Percentiles rank a stretch among this genome's conserved stretches.
Evolutionary conservation across 1,140 invertebrate species (phyloP).

Genomic region (Scaptomyza pallida): DNA sequence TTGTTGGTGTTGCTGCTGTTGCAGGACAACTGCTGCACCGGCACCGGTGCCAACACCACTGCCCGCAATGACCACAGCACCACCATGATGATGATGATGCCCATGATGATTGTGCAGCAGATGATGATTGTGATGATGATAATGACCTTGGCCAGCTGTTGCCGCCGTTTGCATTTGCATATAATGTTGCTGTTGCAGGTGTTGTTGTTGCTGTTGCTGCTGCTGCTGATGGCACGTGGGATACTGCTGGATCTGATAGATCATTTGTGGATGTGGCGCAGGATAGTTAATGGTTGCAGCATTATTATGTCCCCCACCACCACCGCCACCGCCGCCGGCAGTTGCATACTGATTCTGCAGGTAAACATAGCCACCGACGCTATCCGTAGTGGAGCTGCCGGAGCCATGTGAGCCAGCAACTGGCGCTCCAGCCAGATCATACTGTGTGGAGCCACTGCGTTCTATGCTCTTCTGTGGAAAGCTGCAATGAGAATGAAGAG

Average conservation of each 20-base stretch:
- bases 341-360: conserved; percentile 83
- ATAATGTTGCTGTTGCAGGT: conserved; percentile 68
- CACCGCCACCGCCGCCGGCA: conserved; percentile 49
- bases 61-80: conserved; percentile 80
- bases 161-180: conserved; percentile 69
- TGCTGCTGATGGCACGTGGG: conserved; percentile 83
- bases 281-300: conserved; percentile 77
- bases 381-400: conserved; percentile 49
- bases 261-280: conserved; percentile 75
- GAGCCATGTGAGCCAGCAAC: conserved; percentile 49
- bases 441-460: conserved; percentile 77
- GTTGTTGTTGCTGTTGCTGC: conserved; percentile 59
- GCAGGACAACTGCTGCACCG: conserved; percentile 78
- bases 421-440: conserved; percentile 68
- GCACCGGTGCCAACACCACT: conserved; percentile 80
- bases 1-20: conserved; percentile 84
- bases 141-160: conserved; percentile 85
- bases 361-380: conserved; percentile 80
- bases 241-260: conserved; percentile 80
- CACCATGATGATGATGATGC: conserved; percentile 84
- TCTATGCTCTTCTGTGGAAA: conserved; percentile 83
- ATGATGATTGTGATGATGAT: conserved; percentile 78
- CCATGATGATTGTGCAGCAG: conserved; percentile 83
- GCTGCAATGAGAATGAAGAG: conserved; percentile 55
- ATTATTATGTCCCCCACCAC: conserved; percentile 61